Evolutionary conservation across 2,888 invertebrate genomes (phyloP).

Genomic region (Leucoptera coffeella): DNA sequence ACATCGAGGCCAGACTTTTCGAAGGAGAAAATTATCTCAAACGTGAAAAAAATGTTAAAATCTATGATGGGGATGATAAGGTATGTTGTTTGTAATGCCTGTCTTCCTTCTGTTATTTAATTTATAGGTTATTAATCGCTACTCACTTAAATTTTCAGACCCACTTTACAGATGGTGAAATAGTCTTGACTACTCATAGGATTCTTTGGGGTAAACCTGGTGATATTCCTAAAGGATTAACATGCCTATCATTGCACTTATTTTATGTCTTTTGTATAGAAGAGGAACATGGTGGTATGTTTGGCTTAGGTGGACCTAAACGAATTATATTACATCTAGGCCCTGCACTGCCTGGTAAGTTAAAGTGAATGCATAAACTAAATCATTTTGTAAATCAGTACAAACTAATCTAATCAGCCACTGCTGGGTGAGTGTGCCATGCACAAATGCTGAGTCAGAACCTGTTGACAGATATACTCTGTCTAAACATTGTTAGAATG

Average conservation of each 20-base stretch:
- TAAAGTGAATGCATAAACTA: no score
- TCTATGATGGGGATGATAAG: constrained; percentile 88
- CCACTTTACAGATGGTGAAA: constrained; percentile 73
- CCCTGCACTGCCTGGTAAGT: constrained; percentile 53
- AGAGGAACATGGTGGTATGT: constrained; percentile 73
- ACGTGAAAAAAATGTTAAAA: constrained; percentile 70
- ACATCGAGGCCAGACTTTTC: constrained; percentile 62
- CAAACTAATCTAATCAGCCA: no score
- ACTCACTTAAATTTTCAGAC: constrained; percentile 47
- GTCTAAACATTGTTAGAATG: no score
- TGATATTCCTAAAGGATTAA: constrained; percentile 63
- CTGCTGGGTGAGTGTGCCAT: no score
- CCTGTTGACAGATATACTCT: no score
- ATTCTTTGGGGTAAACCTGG: constrained; percentile 77
- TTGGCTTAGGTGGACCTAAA: constrained; percentile 74
- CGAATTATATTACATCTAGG: constrained; percentile 73
- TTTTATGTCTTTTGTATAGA: constrained; percentile 69
- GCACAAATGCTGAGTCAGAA: no score
- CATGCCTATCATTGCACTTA: constrained; percentile 64
- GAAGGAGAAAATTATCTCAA: constrained; percentile 69
- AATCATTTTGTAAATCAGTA: no score
- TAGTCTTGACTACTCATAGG: constrained; percentile 78
- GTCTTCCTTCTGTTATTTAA: constrained; percentile 2
- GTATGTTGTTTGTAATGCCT: constrained; percentile 29
- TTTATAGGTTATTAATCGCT: constrained; percentile 2